Conservation (phyloP, 2,113 vertebrate species). For the Ceyx melanurus region DNA sequence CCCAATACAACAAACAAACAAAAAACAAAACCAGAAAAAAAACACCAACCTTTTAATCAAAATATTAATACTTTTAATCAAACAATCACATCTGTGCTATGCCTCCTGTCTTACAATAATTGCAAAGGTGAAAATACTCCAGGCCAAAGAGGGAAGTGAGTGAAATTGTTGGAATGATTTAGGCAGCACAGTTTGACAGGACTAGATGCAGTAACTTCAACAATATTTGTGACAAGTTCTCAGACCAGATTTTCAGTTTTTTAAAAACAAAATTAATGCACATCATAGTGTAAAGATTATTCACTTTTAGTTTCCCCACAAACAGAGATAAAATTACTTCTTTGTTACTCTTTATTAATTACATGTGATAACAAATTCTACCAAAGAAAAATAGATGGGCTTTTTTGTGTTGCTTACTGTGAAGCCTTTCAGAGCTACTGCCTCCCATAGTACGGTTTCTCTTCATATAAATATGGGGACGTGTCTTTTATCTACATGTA, state of each 20-base stretch:
- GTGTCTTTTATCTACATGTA: not conserved
- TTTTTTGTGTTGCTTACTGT: not conserved
- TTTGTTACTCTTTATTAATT: not conserved
- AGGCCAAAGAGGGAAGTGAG: not conserved
- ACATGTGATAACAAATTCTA: not conserved
- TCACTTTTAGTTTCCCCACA: not conserved
- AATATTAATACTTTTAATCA: not conserved
- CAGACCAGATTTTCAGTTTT: not conserved
- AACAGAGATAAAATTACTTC: not conserved
- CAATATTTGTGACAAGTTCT: not conserved
- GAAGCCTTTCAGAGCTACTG: not conserved
- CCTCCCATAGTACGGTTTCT: not conserved
- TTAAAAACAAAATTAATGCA: not conserved
- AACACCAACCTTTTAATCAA: accelerated
- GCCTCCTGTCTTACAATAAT: not conserved
- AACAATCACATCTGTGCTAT: not conserved
- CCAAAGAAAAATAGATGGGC: not conserved
- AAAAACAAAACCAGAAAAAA: not conserved
- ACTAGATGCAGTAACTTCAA: not conserved
- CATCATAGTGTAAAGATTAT: not conserved
- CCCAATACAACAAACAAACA: too few relatives aligned
- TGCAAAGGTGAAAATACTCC: not conserved
- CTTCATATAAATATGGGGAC: not conserved
- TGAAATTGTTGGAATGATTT: accelerated
- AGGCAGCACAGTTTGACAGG: not conserved